Percentiles rank a stretch among this genome's conserved stretches.
Evolutionary conservation across 2,113 vertebrate genomes (phyloP).

Genomic region (Leiothrix lutea): DNA sequence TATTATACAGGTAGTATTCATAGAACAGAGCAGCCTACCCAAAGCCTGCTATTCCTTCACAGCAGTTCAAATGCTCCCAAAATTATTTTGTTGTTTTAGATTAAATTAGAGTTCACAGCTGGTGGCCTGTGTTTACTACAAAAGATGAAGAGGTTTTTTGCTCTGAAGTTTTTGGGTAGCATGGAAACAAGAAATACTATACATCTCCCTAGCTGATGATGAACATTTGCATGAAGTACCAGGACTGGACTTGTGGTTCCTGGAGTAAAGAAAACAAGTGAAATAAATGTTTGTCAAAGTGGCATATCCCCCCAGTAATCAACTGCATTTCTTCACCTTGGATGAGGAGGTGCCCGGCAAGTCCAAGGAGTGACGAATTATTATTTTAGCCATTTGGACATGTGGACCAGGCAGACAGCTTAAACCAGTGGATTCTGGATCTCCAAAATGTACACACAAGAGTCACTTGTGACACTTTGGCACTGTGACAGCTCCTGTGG

Average conservation of each 20-base stretch:
- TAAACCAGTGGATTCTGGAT: neutral
- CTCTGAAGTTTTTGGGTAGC: neutral
- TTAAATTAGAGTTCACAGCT: neutral
- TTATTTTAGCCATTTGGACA: neutral
- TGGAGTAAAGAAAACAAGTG: neutral
- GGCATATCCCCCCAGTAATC: neutral
- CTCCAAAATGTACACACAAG: fast-evolving
- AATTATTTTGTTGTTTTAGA: neutral
- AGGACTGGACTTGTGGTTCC: neutral
- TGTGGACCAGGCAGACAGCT: neutral
- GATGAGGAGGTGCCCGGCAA: neutral
- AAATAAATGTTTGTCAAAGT: neutral
- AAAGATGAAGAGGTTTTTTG: neutral
- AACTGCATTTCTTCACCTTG: neutral
- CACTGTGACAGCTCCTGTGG: neutral
- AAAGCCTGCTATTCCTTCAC: neutral
- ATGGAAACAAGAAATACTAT: neutral
- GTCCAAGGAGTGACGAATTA: neutral
- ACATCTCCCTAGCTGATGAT: neutral
- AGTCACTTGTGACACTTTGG: neutral
- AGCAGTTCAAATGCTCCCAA: neutral
- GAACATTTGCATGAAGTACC: neutral
- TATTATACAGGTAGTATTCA: neutral
- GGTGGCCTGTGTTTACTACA: neutral
- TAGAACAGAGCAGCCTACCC: neutral